Base-by-base conservation (phyloP, 2,888 invertebrate genomes). In the Coleophora flavipennella region DNA sequence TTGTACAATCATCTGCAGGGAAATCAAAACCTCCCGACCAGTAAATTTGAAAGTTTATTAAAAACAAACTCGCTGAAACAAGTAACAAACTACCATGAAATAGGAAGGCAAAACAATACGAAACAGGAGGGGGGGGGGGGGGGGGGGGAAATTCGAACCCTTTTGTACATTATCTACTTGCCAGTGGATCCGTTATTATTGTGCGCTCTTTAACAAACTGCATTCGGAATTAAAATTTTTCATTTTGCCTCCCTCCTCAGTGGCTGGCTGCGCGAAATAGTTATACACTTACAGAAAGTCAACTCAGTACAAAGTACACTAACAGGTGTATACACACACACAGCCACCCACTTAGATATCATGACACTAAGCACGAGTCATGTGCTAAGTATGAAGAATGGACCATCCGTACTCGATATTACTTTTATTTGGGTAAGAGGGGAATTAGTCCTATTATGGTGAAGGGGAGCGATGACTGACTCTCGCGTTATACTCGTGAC, bases 141-240 rank as follows among this genome's bases (percentile, higher is more conserved):
- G 13, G 13, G 28, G 20, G 35, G 12, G 31, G 35, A 31, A 31
- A 32, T 20, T 20, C 31, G 61, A 67, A 67, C 66, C 71, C 75
- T 74, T 80, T 79, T 81, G 75, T 80, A 67, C 51, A 63, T 71
- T 71, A 74, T 76, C 71, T 65, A 59, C 57, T 67, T 67, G 57
- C 67, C 66, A 60, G 64, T 62, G 70, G 71, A 74, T 72, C 62
- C 63, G 61, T 62, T 62, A 62, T 72, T 78, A 78, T 81, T 78
- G 76, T 77, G 64, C 67, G 70, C 76, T 73, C 77, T 77, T 73
- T 78, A 80, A 76, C 76, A 83, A 83, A 83, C 81, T 83, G 83
- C 83, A 83, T 83, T 83, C 80, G 74, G 66, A 81, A 83, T 83
- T 83, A 83, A 83, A 83, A 83, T 55, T 74, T 75, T 77, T 81